Conservation (phyloP, 1,140 invertebrate species). For the Drosophila kepulauana region DNA sequence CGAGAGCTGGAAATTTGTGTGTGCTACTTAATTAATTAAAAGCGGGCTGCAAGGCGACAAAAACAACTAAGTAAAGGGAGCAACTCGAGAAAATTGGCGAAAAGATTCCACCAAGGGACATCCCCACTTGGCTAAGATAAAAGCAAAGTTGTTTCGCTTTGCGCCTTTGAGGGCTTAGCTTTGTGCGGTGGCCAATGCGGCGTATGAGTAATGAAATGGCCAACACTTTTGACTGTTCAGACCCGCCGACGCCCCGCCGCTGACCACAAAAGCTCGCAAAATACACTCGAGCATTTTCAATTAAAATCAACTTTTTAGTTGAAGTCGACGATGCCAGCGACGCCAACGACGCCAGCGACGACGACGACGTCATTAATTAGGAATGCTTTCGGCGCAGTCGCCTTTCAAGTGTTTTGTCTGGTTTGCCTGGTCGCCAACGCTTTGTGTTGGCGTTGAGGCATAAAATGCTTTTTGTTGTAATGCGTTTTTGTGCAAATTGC, state of each 20-base stretch:
- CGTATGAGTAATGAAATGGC: constrained; percentile 72
- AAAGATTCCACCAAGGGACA: constrained; percentile 38
- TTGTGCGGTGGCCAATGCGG: constrained; percentile 56
- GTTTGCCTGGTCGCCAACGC: constrained; percentile 62
- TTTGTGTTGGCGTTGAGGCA: constrained; percentile 79
- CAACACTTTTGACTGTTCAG: constrained; percentile 50
- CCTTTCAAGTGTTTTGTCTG: constrained; percentile 69
- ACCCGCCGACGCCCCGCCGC: background rate
- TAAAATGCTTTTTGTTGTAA: constrained; percentile 59
- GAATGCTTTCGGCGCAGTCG: constrained; percentile 63
- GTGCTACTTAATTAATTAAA: constrained; percentile 49
- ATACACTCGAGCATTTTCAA: constrained; percentile 62
- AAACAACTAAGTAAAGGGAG: constrained; percentile 1
- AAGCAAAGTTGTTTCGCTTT: background rate
- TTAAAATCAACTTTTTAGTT: constrained; percentile 55
- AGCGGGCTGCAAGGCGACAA: background rate
- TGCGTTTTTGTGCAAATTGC: constrained; percentile 79
- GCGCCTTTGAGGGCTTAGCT: constrained; percentile 11
- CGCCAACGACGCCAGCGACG: constrained; percentile 11
- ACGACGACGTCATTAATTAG: constrained; percentile 78
- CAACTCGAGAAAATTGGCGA: constrained; percentile 27
- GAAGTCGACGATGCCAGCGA: constrained; percentile 12
- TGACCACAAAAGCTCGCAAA: constrained; percentile 22
- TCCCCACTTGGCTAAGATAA: constrained; percentile 8
- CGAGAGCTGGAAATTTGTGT: constrained; percentile 48